phyloP scores from a whole-genome alignment of 2,888 invertebrate species.

The Teleiodes luculella region DNA sequence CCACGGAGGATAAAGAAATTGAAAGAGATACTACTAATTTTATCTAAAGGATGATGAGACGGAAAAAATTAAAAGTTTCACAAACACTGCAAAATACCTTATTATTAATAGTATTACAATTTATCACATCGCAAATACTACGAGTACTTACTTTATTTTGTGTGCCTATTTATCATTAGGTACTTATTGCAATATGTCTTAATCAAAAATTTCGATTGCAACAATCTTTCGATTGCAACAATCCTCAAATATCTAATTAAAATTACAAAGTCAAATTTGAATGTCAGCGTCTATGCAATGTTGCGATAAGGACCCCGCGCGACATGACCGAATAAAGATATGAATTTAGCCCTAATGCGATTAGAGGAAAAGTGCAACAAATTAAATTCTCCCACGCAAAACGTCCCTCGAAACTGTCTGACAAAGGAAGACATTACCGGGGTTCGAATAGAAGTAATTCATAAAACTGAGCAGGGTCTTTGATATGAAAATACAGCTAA shows the following conservation, averaged over 20 bases:
- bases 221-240: background rate
- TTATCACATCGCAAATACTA: too few relatives aligned
- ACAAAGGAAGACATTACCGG: constrained; percentile 66
- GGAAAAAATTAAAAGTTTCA: too few relatives aligned
- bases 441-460: constrained; percentile 66
- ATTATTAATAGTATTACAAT: too few relatives aligned
- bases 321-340: constrained; percentile 46
- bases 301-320: constrained; percentile 16
- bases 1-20: too few relatives aligned
- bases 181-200: background rate
- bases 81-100: too few relatives aligned
- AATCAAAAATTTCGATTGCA: background rate
- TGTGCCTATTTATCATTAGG: too few relatives aligned
- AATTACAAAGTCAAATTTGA: constrained; percentile 25
- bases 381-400: constrained; percentile 74
- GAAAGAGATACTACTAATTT: too few relatives aligned
- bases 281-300: constrained; percentile 25
- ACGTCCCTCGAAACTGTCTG: constrained; percentile 39
- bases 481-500: constrained; percentile 76
- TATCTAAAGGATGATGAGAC: too few relatives aligned
- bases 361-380: constrained; percentile 67
- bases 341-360: constrained; percentile 56
- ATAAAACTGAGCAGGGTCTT: constrained; percentile 69
- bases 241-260: background rate
- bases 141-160: too few relatives aligned